These are phyloP conservation scores for Pseudomugil tenellus DNA, from an alignment of 2,797 vertebrate species.

Conservation along the genomic window DNA sequence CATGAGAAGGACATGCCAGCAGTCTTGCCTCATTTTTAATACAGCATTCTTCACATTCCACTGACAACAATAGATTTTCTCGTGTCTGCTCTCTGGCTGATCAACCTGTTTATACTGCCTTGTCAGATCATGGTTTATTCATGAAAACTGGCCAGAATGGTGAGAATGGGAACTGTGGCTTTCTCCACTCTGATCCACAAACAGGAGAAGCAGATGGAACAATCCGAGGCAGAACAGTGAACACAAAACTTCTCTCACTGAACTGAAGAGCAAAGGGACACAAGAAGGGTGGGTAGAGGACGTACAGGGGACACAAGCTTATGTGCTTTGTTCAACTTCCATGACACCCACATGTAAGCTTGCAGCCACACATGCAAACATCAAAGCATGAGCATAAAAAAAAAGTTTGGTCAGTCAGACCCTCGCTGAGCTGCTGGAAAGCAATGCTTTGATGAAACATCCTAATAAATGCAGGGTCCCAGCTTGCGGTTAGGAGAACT, in stretches of 20 bases:
- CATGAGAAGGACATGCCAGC: constrained; percentile 27
- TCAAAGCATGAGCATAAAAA: constrained; percentile 52
- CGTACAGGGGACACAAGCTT: constrained; percentile 39
- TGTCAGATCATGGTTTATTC: constrained; percentile 65
- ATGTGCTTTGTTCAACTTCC: constrained; percentile 44
- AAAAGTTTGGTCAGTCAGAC: constrained; percentile 41
- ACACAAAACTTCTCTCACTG: constrained; percentile 1
- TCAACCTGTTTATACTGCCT: constrained; percentile 68
- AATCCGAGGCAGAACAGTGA: constrained; percentile 20
- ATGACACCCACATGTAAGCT: constrained; percentile 38
- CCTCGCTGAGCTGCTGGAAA: constrained; percentile 52
- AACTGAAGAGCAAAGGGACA: constrained; percentile 1
- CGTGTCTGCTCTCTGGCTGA: constrained; percentile 46
- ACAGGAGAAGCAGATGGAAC: constrained; percentile 35
- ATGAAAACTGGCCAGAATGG: constrained; percentile 59
- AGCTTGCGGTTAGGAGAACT: constrained; percentile 47
- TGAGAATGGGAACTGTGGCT: constrained; percentile 69
- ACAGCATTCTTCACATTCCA: constrained; percentile 68
- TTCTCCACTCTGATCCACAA: constrained; percentile 52
- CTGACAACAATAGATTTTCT: constrained; percentile 72
- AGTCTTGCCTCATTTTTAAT: constrained; percentile 50
- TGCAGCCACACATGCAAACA: constrained; percentile 35
- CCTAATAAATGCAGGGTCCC: constrained; percentile 60
- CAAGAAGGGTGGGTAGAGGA: constrained; percentile 42
- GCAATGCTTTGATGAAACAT: constrained; percentile 56